Percentiles rank a stretch among this genome's conserved stretches.
Evolutionary conservation across 2,888 invertebrate genomes (phyloP).

Genomic region (Nomada fucata): DNA sequence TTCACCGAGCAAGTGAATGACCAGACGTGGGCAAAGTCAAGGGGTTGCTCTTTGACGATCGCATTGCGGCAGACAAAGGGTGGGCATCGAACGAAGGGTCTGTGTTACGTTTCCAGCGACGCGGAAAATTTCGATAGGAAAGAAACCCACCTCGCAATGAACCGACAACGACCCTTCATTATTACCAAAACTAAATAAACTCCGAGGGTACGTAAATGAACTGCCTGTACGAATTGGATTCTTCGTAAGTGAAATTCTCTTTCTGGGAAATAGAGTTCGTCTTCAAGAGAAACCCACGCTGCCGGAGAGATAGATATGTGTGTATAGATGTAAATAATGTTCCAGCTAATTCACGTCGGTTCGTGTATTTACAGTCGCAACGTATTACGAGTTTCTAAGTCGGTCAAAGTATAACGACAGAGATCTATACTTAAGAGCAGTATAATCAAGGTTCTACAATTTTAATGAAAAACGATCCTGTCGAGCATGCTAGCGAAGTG

Average conservation of each 20-base stretch:
- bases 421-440: neutral
- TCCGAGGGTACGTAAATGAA: too few species aligned
- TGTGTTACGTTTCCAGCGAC: slow-evolving; percentile 46
- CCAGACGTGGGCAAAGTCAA: slow-evolving; percentile 58
- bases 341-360: neutral
- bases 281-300: too few species aligned
- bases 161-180: slow-evolving; percentile 17
- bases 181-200: slow-evolving; percentile 33
- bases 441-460: slow-evolving; percentile 5
- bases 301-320: too few species aligned
- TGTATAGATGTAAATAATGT: too few species aligned
- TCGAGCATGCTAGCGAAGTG: neutral
- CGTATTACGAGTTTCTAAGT: neutral
- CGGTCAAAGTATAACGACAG: neutral
- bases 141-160: slow-evolving; percentile 1
- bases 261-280: too few species aligned
- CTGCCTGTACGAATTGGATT: too few species aligned
- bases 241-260: too few species aligned
- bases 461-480: neutral
- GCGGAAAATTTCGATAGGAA: slow-evolving; percentile 55
- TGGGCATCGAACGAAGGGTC: slow-evolving; percentile 50
- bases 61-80: slow-evolving; percentile 52
- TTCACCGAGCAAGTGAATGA: slow-evolving; percentile 57
- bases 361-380: neutral
- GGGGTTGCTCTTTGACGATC: slow-evolving; percentile 61